Percentiles rank a stretch among this genome's conserved stretches.
Evolutionary conservation across 2,797 vertebrate species (phyloP).

Genomic region (Austrolebias charrua): DNA sequence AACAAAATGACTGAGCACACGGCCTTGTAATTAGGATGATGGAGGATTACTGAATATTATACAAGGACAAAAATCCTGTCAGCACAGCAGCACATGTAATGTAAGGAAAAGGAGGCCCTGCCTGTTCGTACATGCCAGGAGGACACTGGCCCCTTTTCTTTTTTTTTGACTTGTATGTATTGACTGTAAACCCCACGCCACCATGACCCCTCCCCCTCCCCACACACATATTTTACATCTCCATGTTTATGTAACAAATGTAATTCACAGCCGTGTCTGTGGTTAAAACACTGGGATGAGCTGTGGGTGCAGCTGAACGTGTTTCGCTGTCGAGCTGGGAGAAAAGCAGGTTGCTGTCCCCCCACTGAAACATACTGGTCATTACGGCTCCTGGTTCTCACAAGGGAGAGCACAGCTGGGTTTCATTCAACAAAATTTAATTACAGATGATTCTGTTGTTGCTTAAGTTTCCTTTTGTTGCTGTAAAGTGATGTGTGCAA

Average conservation of each 20-base stretch:
- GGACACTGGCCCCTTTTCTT: too few relatives aligned
- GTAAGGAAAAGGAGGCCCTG: neutral
- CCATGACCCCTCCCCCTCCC: slow-evolving; percentile 1
- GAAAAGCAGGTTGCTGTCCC: neutral
- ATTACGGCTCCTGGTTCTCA: slow-evolving; percentile 6
- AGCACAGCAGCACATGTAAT: slow-evolving; percentile 4
- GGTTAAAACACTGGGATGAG: slow-evolving; percentile 27
- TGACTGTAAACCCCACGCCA: neutral
- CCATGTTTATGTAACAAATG: slow-evolving; percentile 28
- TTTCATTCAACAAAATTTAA: slow-evolving; percentile 20
- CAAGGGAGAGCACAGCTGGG: slow-evolving; percentile 3
- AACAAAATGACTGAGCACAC: slow-evolving; percentile 8
- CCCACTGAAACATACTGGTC: neutral
- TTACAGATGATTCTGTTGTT: slow-evolving; percentile 1
- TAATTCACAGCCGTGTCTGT: slow-evolving; percentile 18
- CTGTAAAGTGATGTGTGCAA: slow-evolving; percentile 6
- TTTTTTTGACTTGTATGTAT: neutral
- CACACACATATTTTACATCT: slow-evolving; percentile 7
- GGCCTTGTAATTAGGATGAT: slow-evolving; percentile 16
- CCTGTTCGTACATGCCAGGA: too few relatives aligned
- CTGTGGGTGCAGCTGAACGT: slow-evolving; percentile 3
- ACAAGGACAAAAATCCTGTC: neutral
- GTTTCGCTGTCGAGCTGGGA: neutral
- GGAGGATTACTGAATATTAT: slow-evolving; percentile 8
- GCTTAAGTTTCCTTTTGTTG: neutral